Evolutionary conservation across 1,140 invertebrate species (phyloP).

Genomic region (Hermetia illucens): DNA sequence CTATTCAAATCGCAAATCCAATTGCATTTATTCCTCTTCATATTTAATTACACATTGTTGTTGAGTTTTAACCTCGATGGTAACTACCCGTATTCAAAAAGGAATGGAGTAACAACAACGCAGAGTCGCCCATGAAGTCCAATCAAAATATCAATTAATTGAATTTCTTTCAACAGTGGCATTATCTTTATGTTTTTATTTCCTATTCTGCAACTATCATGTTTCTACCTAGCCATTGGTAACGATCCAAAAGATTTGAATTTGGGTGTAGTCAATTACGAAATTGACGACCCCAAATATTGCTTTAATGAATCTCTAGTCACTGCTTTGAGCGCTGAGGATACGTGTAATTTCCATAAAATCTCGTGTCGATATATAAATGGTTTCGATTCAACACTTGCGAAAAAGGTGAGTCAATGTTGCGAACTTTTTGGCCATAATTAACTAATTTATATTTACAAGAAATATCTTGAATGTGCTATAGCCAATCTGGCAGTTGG

Average conservation of each 20-base stretch:
- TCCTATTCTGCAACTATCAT: conserved; percentile 61
- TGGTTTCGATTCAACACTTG: conserved; percentile 33
- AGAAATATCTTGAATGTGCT: too few species aligned
- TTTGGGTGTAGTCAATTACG: conserved; percentile 63
- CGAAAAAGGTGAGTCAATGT: conserved; percentile 32
- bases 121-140: too few species aligned
- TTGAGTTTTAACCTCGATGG: too few species aligned
- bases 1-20: too few species aligned
- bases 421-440: too few species aligned
- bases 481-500: too few species aligned
- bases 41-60: background rate
- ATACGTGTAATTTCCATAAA: conserved; percentile 35
- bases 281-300: conserved; percentile 33
- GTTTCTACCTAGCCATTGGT: conserved; percentile 71
- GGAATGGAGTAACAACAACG: too few species aligned
- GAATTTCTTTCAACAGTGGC: conserved; percentile 42
- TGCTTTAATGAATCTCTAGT: conserved; percentile 20
- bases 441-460: too few species aligned
- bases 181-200: conserved; percentile 67
- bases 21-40: background rate
- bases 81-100: too few species aligned
- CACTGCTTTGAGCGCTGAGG: conserved; percentile 17
- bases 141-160: too few species aligned
- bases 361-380: conserved; percentile 42
- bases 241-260: conserved; percentile 54